Evolutionary conservation across 2,113 vertebrate genomes (phyloP), one percentile per base, ranked within the genome.

Genomic region (Noturus placidus): DNA sequence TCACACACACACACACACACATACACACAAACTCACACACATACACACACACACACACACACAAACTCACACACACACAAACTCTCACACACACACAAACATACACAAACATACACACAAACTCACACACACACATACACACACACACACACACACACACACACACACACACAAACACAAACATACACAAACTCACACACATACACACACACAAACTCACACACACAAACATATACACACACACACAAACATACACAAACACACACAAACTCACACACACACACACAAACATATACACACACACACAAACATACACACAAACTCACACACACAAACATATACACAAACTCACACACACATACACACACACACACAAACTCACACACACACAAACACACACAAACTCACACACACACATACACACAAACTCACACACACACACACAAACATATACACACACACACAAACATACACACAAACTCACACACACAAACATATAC

Each of bases 41-140:
- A 94, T 92, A 94, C 88, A 87, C 33, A 89, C 78, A 82, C 14
- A 84, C 65, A 82, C 19, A 83, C 74, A 88, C 19, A 88, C 76
- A 84, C 11, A 86, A 57, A 89, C 19, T 83, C 76, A 84, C 7
- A 86, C 67, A 89, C 76, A 84, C 11, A 86, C 77, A 89, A 35
- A 67, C n/a, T n/a, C n/a, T n/a, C n/a, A 94, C 92, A 94, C 88
- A 87, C 33, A 89, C 78, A 82, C 14, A 84, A 56, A 82, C 19
- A 83, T 65, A 88, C 19, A 88, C 76, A 84, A 7, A 86, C 67
- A 89, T 11, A 86, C 76, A 84, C 7, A 86, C 67, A 89, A n/a
- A n/a, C n/a, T n/a, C 76, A 84, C 11, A 86, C 77, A 89, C 33
- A 10, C 46, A 79, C 77, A 79, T 1, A 50, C 46, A 50, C 46